Base-by-base conservation (phyloP, 1,140 invertebrate species). In the Tigriopus japonicus region DNA sequence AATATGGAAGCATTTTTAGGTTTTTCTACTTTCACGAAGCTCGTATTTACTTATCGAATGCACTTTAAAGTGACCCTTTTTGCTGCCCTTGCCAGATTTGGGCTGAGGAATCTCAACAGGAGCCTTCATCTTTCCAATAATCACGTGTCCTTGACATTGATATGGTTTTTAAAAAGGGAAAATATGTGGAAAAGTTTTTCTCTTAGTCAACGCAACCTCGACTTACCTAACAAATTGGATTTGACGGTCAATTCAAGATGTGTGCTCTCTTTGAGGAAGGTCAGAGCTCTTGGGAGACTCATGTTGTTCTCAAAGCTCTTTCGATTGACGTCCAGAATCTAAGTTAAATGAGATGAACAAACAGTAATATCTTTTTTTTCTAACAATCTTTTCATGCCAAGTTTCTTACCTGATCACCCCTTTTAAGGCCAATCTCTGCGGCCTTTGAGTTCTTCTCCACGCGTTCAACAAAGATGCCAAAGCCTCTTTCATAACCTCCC, bases 181-280 rank as follows among this genome's bases (percentile, higher is more conserved):
- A n/a, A n/a, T n/a, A n/a, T n/a, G n/a, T n/a, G n/a, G n/a, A n/a
- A n/a, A n/a, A n/a, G n/a, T n/a, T n/a, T n/a, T n/a, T n/a, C n/a
- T n/a, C n/a, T n/a, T n/a, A n/a, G n/a, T n/a, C n/a, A n/a, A n/a
- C n/a, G n/a, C n/a, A n/a, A n/a, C 42, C 15, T 43, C 10, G 10
- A 21, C 45, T 49, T 67, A 78, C 78, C 76, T 63, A 95, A 77
- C 63, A 97, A 78, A 78, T 99, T 98, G 65, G 90, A 96, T 76
- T 96, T 96, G 13, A 98, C 89, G 42, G 87, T 90, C 65, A 98
- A 87, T 69, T 86, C 89, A 42, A 97, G 76, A 75, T 98, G 94
- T 55, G 93, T 98, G 17, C 91, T 89, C 49, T 87, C 84, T 62
- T 83, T 80, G 0, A 98, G 78, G 58, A 96, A 84, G 71, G 98